These are phyloP conservation scores for Suricata suricatta DNA, from an alignment of 2,113 vertebrate genomes.

Conservation along the genomic window DNA sequence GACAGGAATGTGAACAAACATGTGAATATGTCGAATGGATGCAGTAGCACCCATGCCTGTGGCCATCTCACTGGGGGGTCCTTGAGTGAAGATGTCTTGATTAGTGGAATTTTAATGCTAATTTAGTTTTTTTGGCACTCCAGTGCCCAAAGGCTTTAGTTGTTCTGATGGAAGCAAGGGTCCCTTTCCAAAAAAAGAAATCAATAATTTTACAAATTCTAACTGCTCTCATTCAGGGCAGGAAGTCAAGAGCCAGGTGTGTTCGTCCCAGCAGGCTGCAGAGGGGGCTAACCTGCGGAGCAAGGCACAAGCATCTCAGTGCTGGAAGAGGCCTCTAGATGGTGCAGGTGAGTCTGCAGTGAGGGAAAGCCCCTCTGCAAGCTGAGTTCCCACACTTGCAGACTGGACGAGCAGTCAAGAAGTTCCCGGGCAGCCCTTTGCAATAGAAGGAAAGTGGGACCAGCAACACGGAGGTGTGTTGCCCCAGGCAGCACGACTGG, in stretches of 20 bases:
- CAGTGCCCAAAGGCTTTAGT: constrained; percentile 17
- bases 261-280: neutral
- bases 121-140: constrained; percentile 44
- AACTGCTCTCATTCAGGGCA: neutral
- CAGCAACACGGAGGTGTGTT: neutral
- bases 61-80: neutral
- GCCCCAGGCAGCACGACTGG: neutral
- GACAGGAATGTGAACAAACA: neutral
- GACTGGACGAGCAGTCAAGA: constrained; percentile 21
- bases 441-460: neutral
- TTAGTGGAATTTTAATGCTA: constrained; percentile 42
- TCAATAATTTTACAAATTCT: neutral
- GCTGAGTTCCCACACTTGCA: constrained; percentile 54
- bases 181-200: neutral
- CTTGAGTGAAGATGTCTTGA: constrained; percentile 31
- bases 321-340: constrained; percentile 82
- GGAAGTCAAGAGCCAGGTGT: constrained; percentile 13
- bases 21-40: neutral
- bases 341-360: constrained; percentile 81
- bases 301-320: neutral
- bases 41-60: neutral
- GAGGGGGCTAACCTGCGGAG: neutral
- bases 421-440: constrained; percentile 58
- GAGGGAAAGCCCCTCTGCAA: constrained; percentile 1
- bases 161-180: constrained; percentile 1